These are phyloP conservation scores for Phenacoccus solenopsis DNA, from an alignment of 1,140 invertebrate genomes.

Conservation along the genomic window DNA sequence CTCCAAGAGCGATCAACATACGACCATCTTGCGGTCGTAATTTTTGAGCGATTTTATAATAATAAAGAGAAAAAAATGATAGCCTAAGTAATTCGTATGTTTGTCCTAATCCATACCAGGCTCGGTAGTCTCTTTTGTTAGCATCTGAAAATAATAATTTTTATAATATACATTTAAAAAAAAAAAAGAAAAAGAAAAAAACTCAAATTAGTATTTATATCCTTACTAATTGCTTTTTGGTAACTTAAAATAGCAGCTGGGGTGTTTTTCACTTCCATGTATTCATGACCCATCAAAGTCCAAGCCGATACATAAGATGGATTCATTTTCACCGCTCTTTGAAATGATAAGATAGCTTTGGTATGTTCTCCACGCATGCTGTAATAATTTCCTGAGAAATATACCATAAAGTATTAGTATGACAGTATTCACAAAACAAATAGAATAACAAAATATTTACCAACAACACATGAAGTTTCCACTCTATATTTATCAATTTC, in stretches of 20 bases:
- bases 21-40: slow-evolving; percentile 92
- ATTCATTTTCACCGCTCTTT: slow-evolving; percentile 86
- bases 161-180: too few relatives aligned
- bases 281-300: slow-evolving; percentile 98
- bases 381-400: slow-evolving; percentile 86
- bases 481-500: slow-evolving; percentile 93
- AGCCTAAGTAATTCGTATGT: slow-evolving; percentile 85
- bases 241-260: slow-evolving; percentile 95
- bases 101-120: slow-evolving; percentile 98
- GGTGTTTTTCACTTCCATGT: slow-evolving; percentile 97
- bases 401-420: neutral
- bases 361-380: slow-evolving; percentile 91
- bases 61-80: slow-evolving; percentile 89
- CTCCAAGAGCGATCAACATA: slow-evolving; percentile 90
- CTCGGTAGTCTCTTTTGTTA: slow-evolving; percentile 84
- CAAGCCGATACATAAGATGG: slow-evolving; percentile 90
- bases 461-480: slow-evolving; percentile 94
- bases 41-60: slow-evolving; percentile 91
- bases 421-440: neutral
- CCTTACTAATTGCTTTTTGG: slow-evolving; percentile 80
- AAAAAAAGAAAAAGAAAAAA: too few relatives aligned
- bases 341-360: slow-evolving; percentile 93
- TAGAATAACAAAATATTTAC: neutral
- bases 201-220: slow-evolving; percentile 23
- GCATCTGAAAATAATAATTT: slow-evolving; percentile 53